Evolutionary conservation across 2,888 invertebrate species (phyloP).

Genomic region (Shargacucullia verbasci): DNA sequence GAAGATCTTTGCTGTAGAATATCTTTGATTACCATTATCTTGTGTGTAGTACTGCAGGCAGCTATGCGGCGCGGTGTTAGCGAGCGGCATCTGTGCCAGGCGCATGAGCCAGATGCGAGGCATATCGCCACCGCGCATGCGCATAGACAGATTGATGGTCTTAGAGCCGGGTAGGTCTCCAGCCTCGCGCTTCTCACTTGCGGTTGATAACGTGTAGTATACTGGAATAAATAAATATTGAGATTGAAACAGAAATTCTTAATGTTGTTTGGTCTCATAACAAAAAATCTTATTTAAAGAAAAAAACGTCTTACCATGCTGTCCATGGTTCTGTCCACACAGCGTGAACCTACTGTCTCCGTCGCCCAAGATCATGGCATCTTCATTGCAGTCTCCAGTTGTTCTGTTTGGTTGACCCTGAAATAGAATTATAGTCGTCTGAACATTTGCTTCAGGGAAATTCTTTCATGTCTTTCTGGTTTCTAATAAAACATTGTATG

Average conservation of each 20-base stretch:
- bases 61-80: conserved; percentile 92
- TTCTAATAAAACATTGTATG: too few relatives aligned
- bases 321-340: conserved; percentile 95
- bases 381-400: conserved; percentile 94
- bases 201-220: conserved; percentile 91
- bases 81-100: conserved; percentile 93
- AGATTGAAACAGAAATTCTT: too few relatives aligned
- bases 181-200: conserved; percentile 72
- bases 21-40: conserved; percentile 84
- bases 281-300: too few relatives aligned
- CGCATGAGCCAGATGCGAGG: conserved; percentile 94
- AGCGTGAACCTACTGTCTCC: conserved; percentile 89
- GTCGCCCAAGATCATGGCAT: conserved; percentile 91
- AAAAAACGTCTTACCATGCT: conserved; percentile 92
- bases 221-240: too few relatives aligned
- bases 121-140: conserved; percentile 85
- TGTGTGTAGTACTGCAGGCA: conserved; percentile 93
- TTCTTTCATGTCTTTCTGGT: too few relatives aligned
- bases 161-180: conserved; percentile 72
- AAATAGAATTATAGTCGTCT: neutral
- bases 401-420: conserved; percentile 94
- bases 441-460: too few relatives aligned
- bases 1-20: too few relatives aligned
- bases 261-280: too few relatives aligned
- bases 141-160: conserved; percentile 86